phyloP scores from a whole-genome alignment of 2,888 invertebrate species.

The Lepidochrysops patricia region DNA sequence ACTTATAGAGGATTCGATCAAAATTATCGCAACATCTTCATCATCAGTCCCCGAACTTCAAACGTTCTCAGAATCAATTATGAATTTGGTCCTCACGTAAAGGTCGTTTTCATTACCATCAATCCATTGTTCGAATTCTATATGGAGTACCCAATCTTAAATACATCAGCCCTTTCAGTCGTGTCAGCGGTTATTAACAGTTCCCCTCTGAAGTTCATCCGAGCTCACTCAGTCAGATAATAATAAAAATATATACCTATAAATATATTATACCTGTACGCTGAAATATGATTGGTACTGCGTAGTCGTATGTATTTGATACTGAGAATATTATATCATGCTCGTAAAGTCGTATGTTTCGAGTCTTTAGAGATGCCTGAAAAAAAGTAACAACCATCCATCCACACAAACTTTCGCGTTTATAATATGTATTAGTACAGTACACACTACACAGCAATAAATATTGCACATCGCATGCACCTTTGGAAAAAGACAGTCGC shows the following conservation, averaged over 20 bases:
- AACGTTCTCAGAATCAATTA: constrained; percentile 2
- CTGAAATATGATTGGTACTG: background rate
- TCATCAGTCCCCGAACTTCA: too few relatives aligned
- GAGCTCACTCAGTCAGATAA: background rate
- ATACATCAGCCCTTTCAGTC: constrained; percentile 4
- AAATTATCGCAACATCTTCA: too few relatives aligned
- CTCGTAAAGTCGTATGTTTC: too few relatives aligned
- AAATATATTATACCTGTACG: background rate
- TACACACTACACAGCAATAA: too few relatives aligned
- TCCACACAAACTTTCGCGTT: too few relatives aligned
- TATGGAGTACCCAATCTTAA: background rate
- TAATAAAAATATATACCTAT: background rate
- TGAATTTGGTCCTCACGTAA: background rate
- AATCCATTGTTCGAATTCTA: background rate
- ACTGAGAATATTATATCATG: too few relatives aligned
- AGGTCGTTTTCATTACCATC: background rate
- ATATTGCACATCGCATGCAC: too few relatives aligned
- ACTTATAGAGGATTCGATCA: too few relatives aligned
- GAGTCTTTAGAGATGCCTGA: too few relatives aligned
- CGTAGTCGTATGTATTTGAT: background rate
- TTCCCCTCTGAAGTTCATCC: background rate
- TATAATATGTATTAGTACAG: too few relatives aligned
- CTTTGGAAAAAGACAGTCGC: too few relatives aligned
- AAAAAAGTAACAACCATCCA: too few relatives aligned
- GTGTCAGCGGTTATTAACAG: background rate